Evolutionary conservation across 2,888 invertebrate species (phyloP).

Genomic region (Poecilobothrus nobilitatus): DNA sequence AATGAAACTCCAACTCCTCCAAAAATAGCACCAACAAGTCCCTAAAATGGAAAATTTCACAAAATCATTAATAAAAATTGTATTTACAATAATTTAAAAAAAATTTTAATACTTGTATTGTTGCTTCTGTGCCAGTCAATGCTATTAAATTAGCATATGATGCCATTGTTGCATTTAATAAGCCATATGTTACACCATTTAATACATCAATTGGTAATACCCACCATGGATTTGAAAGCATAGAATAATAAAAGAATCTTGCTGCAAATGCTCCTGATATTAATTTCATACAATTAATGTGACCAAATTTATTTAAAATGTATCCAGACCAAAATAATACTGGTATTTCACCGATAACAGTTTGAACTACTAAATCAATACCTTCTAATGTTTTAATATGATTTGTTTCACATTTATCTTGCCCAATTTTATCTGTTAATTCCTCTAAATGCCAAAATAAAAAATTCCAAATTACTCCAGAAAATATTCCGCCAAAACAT

Average conservation of each 20-base stretch:
- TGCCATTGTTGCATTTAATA: slow-evolving; percentile 73
- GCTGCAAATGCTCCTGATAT: slow-evolving; percentile 65
- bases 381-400: slow-evolving; percentile 61
- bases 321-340: slow-evolving; percentile 68
- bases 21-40: slow-evolving; percentile 76
- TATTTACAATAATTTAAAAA: too few relatives aligned
- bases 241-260: slow-evolving; percentile 66
- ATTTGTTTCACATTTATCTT: slow-evolving; percentile 35
- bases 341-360: slow-evolving; percentile 69
- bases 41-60: slow-evolving; percentile 45
- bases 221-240: slow-evolving; percentile 65
- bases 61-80: too few relatives aligned
- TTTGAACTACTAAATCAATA: slow-evolving; percentile 59
- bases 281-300: slow-evolving; percentile 66
- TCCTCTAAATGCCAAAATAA: slow-evolving; percentile 73
- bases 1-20: slow-evolving; percentile 77
- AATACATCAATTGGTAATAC: slow-evolving; percentile 68
- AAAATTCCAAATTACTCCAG: slow-evolving; percentile 73
- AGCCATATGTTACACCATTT: slow-evolving; percentile 74
- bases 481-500: slow-evolving; percentile 65
- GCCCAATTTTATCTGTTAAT: slow-evolving; percentile 44
- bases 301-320: slow-evolving; percentile 63
- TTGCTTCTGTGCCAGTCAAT: slow-evolving; percentile 68
- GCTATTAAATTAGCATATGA: slow-evolving; percentile 70
- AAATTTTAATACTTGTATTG: slow-evolving; percentile 51